Evolutionary conservation across 2,888 invertebrate genomes (phyloP).

Genomic region (Dolomedes plantarius): DNA sequence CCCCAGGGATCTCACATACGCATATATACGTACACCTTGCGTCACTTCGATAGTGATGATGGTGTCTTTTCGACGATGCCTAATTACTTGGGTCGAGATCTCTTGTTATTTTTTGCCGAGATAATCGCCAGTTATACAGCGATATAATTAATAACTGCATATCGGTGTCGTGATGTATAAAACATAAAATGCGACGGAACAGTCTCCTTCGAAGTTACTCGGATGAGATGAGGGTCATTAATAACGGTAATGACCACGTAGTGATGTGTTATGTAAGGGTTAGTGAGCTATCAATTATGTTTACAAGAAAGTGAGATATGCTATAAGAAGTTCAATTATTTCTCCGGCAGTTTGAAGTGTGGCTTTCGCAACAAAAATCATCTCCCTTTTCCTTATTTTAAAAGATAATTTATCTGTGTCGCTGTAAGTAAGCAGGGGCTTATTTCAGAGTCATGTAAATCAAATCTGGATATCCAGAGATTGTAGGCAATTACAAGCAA

Average conservation of each 20-base stretch:
- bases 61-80: constrained; percentile 2
- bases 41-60: constrained; percentile 1
- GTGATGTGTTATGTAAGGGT: constrained; percentile 53
- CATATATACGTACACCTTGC: constrained; percentile 15
- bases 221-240: constrained; percentile 11
- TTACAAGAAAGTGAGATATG: neutral
- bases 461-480: too few relatives aligned
- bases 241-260: constrained; percentile 41
- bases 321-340: neutral
- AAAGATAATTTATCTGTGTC: too few relatives aligned
- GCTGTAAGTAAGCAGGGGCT: too few relatives aligned
- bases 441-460: too few relatives aligned
- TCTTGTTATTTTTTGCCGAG: neutral
- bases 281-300: constrained; percentile 24
- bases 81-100: constrained; percentile 9
- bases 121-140: constrained; percentile 51
- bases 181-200: constrained; percentile 33
- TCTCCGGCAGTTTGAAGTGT: too few relatives aligned
- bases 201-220: neutral
- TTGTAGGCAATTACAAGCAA: too few relatives aligned
- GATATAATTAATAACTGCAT: constrained; percentile 49
- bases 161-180: constrained; percentile 34
- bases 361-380: neutral
- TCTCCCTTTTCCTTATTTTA: too few relatives aligned
- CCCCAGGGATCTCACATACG: constrained; percentile 13